Evolutionary conservation across 2,113 vertebrate genomes (phyloP), one percentile per base, ranked within the genome.

Genomic region (Lates calcarifer): DNA sequence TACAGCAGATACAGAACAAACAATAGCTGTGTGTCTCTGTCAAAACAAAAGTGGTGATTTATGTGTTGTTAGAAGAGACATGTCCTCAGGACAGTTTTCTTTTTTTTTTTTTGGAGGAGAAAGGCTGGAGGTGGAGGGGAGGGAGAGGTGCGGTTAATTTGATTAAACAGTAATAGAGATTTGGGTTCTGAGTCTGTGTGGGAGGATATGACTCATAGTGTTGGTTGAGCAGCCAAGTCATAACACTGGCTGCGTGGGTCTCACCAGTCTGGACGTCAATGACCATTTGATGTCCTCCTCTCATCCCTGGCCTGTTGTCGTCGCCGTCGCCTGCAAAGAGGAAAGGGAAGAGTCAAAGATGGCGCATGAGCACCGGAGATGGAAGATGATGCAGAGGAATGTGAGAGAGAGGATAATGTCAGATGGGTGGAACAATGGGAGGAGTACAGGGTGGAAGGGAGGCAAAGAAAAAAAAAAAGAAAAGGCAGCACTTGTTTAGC

Each of bases 211-310:
- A 90, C 77, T 89, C 84, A 79, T 33, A 41, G 77, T 4, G 1
- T 35, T 3, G 8, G 33, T 29, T 58, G 24, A 77, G 74, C 26
- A 64, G 73, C 71, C 17, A 33, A 68, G 69, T 85, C 78, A 71
- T 45, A 68, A 72, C 37, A 55, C 43, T 53, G 53, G 49, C 80
- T 87, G 64, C 15, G 8, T 79, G 24, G 31, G 69, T 85, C 96
- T 95, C 90, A 99, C 98, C 98, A 87, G 98, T 98, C 82, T 99
- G 98, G 77, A 99, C 97, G 89, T 99, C 98, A 72, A 99, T 99
- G 86, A 99, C 98, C 98, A 99, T 99, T 92, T 99, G 98, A 94
- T 99, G 98, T 67, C 98, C 98, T 57, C 98, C 98, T 87, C 98
- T 96, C 98, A 99, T 99, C 77, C 98, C 98, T 3, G 98, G 98